phyloP scores from a whole-genome alignment of 2,113 vertebrate species.

The Coregonus clupeaformis region DNA sequence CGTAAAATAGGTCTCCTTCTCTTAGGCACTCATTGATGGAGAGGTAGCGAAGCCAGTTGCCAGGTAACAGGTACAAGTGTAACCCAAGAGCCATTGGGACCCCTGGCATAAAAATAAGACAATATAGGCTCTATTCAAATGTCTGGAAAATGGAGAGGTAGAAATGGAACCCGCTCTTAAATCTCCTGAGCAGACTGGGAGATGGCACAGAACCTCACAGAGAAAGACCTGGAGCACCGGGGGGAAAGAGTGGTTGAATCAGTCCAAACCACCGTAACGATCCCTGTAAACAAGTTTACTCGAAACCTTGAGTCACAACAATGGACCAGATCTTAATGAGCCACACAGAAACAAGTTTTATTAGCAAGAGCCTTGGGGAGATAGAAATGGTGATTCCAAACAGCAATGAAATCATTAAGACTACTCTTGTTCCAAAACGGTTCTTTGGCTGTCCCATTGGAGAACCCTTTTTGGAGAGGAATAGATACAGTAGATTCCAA shows the following conservation, averaged over 20 bases:
- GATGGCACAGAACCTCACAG: background rate
- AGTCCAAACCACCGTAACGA: slow-evolving; percentile 5
- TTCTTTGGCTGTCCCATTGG: no score
- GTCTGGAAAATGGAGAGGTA: slow-evolving; percentile 8
- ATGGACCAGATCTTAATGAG: background rate
- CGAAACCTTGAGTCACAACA: background rate
- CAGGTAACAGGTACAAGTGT: slow-evolving; percentile 35
- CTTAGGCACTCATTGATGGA: background rate
- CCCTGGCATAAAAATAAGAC: background rate
- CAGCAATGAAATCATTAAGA: background rate
- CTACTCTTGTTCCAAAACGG: no score
- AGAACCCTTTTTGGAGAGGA: background rate
- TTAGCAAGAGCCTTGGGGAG: background rate
- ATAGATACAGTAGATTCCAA: background rate
- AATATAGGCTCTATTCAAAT: background rate
- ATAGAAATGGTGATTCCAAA: background rate
- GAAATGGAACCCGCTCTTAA: slow-evolving; percentile 10
- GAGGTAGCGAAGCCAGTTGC: background rate
- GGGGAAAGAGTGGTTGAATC: background rate
- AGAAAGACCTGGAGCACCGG: background rate
- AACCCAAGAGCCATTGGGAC: slow-evolving; percentile 6
- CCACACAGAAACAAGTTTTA: background rate
- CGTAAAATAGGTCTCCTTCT: background rate
- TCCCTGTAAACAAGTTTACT: slow-evolving; percentile 23
- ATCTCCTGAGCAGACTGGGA: background rate